phyloP scores from a whole-genome alignment of 2,797 vertebrate species.

The Squalus acanthias region DNA sequence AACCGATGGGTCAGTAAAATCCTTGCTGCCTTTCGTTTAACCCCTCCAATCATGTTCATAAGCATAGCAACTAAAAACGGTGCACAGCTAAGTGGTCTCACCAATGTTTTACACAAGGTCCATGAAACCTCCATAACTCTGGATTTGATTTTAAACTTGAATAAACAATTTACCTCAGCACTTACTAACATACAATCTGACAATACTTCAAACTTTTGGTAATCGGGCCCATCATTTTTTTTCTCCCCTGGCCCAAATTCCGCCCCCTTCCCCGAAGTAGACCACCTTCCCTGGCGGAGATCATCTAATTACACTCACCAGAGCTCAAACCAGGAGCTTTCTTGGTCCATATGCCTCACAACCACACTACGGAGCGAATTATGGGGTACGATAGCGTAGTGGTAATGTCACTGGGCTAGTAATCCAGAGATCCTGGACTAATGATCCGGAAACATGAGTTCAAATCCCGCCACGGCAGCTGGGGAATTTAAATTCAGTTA shows the following conservation, averaged over 20 bases:
- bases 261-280: not conserved
- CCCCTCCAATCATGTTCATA: not conserved
- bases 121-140: no score
- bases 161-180: not conserved
- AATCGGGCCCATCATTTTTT: not conserved
- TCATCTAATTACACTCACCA: not conserved
- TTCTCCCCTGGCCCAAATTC: not conserved
- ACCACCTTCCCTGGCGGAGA: not conserved
- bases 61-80: not conserved
- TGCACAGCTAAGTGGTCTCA: not conserved
- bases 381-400: not conserved
- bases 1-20: not conserved
- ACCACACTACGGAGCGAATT: not conserved
- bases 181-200: not conserved
- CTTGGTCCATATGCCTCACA: not conserved
- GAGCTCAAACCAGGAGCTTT: not conserved
- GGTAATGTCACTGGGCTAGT: not conserved
- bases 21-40: not conserved
- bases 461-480: no score
- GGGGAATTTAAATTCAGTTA: no score
- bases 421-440: not conserved
- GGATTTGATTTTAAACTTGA: no score
- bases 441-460: no score
- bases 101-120: not conserved
- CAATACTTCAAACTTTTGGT: not conserved